Base-by-base conservation (phyloP, 2,113 vertebrate species). In the Panthera leo region DNA sequence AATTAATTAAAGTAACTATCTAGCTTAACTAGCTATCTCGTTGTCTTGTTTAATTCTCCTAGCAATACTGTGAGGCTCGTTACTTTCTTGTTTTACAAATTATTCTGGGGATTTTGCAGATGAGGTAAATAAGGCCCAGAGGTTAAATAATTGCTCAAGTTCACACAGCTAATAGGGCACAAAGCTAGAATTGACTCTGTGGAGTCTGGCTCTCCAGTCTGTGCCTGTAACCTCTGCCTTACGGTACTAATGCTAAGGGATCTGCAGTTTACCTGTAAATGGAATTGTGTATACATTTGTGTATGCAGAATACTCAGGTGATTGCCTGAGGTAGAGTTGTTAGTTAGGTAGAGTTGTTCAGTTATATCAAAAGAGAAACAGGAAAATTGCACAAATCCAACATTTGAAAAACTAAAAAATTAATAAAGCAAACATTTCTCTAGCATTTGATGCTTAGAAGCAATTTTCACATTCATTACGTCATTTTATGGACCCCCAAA, bases 1-100 rank as follows among this genome's bases (percentile, higher is more conserved):
- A 27, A 51, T 73, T 93, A 70, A 96, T 93, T 94, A 71, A 94
- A 94, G 39, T 71, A 87, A 68, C 55, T 88, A 5, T n/a, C 21
- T 67, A 19, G 14, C 31, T 90, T 65, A 71, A 71, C 15, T 75
- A 23, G 36, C 76, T 73, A 61, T 14, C n/a, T 70, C 42, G 1
- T 63, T 80, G 36, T 71, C 13, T 73, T 61, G 19, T 55, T 61
- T 86, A 73, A 79, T 79, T 11, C 7, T 89, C 5, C 7, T 11
- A 75, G 48, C 27, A 80, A 63, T 87, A 42, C 3, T 29, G 10
- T 58, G 18, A 94, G 45, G 48, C 71, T 45, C 91, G 3, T 48
- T 51, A 45, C 42, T 78, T 31, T 9, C 48, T 80, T 58, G 63
- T 65, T 85, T 88, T 39, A 70, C 2, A 91, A 70, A 68, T 88